Evolutionary conservation across 1,140 invertebrate genomes (phyloP).

Genomic region (Araneus ventricosus): DNA sequence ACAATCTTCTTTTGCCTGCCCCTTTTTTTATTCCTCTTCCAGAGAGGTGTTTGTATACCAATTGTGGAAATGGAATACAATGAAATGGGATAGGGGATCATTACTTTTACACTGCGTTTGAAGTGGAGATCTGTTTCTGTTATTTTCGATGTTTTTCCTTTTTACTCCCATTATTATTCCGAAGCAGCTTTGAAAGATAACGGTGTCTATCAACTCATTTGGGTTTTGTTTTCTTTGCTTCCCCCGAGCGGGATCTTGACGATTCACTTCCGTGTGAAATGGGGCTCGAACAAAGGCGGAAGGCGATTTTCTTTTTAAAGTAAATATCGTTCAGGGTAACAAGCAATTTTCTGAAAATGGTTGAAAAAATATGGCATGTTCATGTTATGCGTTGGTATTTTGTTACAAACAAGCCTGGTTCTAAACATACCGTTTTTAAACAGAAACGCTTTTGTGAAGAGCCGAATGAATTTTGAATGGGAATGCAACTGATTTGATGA

Average conservation of each 20-base stretch:
- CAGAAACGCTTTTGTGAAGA: no score
- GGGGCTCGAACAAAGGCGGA: neutral
- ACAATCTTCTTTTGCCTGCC: conserved; percentile 1
- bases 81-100: conserved; percentile 49
- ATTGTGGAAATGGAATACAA: conserved; percentile 72
- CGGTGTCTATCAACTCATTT: neutral
- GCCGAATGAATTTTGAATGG: no score
- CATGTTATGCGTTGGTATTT: no score
- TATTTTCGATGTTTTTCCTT: neutral
- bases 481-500: no score
- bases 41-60: conserved; percentile 50
- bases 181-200: neutral
- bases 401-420: no score
- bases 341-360: neutral
- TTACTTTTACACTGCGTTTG: conserved; percentile 33
- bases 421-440: no score
- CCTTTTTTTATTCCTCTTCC: neutral
- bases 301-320: neutral
- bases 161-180: neutral
- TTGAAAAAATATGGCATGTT: no score
- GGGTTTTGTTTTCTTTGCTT: neutral
- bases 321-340: neutral
- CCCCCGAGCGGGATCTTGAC: neutral
- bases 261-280: neutral
- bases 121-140: conserved; percentile 9